phyloP scores from a whole-genome alignment of 2,888 invertebrate species.

The Lasioglossum figueresi region DNA sequence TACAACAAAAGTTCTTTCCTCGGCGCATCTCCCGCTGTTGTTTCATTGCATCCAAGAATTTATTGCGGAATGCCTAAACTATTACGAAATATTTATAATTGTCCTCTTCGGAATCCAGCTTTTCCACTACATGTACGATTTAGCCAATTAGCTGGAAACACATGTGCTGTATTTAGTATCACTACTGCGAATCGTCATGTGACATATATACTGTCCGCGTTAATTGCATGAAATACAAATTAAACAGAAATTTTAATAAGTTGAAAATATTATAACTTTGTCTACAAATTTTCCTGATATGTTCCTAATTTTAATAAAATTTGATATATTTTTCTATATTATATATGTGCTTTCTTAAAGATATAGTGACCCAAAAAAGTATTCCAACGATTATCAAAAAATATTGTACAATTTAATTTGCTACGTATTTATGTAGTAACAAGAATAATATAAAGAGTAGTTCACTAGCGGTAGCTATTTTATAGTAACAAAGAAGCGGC shows the following conservation, averaged over 20 bases:
- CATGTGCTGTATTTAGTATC: neutral
- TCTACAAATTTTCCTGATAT: neutral
- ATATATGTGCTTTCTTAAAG: neutral
- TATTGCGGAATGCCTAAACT: neutral
- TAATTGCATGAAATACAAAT: neutral
- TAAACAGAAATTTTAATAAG: neutral
- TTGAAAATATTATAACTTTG: neutral
- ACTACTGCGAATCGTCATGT: neutral
- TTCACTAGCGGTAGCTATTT: neutral
- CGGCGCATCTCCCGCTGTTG: neutral
- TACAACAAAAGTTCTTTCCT: neutral
- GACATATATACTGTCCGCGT: neutral
- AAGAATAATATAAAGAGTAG: neutral
- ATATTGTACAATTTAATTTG: neutral
- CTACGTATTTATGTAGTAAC: neutral
- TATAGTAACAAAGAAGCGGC: too few species aligned
- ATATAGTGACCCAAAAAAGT: neutral
- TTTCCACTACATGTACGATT: neutral
- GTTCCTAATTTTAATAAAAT: neutral
- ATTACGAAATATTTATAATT: slow-evolving; percentile 9
- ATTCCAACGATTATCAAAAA: neutral
- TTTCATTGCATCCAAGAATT: neutral
- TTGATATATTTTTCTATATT: too few species aligned
- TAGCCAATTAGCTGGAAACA: neutral
- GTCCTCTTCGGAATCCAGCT: neutral